These are phyloP conservation scores for Melipona bicolor DNA, from an alignment of 2,888 invertebrate genomes.

Conservation along the genomic window DNA sequence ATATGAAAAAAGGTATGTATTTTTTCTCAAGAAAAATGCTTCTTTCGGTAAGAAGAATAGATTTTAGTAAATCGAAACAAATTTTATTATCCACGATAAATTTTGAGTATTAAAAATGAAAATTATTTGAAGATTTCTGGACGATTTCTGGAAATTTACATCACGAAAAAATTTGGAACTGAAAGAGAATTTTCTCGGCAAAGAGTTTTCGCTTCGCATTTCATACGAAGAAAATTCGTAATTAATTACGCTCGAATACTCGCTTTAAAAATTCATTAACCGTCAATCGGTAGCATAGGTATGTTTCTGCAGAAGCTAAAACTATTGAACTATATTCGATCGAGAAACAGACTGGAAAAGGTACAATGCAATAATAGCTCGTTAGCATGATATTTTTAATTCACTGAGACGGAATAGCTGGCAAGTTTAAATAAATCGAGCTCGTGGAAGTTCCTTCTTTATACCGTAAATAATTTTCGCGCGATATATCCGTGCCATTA, in stretches of 20 bases:
- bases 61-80: neutral
- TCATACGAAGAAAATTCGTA: no score
- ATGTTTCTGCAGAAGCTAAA: neutral
- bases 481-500: conserved; percentile 5
- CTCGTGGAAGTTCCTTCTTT: neutral
- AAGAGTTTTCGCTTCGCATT: no score
- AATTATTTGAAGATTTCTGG: no score
- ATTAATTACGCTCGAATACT: no score
- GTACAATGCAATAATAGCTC: neutral
- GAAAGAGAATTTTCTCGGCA: no score
- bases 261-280: no score
- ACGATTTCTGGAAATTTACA: no score
- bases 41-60: neutral
- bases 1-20: no score
- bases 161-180: no score
- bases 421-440: neutral
- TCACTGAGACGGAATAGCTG: neutral
- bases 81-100: neutral
- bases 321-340: neutral
- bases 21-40: no score
- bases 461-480: neutral
- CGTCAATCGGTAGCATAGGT: neutral
- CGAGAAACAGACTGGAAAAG: neutral
- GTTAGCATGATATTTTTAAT: neutral
- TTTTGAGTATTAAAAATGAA: no score